Evolutionary conservation across 1,140 invertebrate species (phyloP), one percentile per base, ranked within the genome.

Genomic region (Meloidogyne chitwoodi): DNA sequence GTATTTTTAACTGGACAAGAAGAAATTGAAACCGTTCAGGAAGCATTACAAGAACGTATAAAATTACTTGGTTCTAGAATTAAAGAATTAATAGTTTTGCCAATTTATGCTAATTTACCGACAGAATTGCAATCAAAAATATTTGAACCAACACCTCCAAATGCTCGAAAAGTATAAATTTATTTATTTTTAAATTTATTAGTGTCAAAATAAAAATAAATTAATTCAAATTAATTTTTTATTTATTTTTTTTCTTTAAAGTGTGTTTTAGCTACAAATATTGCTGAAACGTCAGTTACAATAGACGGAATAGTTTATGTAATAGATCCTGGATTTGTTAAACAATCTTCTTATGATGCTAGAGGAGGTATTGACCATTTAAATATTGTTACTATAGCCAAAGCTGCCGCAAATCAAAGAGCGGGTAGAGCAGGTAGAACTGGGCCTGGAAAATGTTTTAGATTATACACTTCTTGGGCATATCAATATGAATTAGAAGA

Each of bases 291-390:
- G 24, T 98, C 96, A 5, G 89, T 99, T 12, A 99, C 97, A 1
- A 99, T 99, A 81, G 96, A 99, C 87, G 98, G 98, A 82, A 99
- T 99, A 79, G 93, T 94, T 68, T 99, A 96, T 89, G 97, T 99
- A 0, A 98, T 99, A 81, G 97, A 99, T 90, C 95, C 96, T 22
- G 97, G 81, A 4, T 99, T 98, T 89, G 95, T 94, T 63, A 99
- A 99, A 88, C 95, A 98, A 89, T 99, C 98, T 87, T 96, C 96
- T 88, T 99, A 97, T 86, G 98, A 99, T 90, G 94, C 96, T 0
- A 90, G 94, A 78, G 96, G 94, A 14, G 95, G 96, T 22, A 98
- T 99, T 93, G 96, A 99, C 87, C 96, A 94, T 83, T 90, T 99
- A 61, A 93, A 96, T 89, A 94, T 99, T 3, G 94, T 95, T 16